These are phyloP conservation scores for Thunnus thynnus DNA, from an alignment of 2,113 vertebrate species.

Conservation along the genomic window DNA sequence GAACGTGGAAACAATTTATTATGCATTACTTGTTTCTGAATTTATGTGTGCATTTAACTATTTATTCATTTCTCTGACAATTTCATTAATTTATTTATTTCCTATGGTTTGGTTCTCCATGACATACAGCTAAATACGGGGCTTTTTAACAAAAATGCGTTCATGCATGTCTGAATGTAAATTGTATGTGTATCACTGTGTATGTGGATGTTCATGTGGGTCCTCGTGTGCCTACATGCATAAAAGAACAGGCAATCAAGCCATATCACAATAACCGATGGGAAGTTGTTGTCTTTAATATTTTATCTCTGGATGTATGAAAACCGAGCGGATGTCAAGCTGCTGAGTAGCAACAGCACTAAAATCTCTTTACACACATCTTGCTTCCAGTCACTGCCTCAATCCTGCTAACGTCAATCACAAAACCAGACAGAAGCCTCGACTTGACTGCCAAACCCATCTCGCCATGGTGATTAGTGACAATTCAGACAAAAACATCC, in stretches of 20 bases:
- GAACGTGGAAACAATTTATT: too few species aligned
- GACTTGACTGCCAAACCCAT: constrained; percentile 36
- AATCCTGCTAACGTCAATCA: constrained; percentile 50
- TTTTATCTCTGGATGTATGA: constrained; percentile 45
- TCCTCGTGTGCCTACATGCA: neutral
- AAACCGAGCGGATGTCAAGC: constrained; percentile 47
- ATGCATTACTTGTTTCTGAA: neutral
- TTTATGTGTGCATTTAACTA: too few species aligned
- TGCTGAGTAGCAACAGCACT: constrained; percentile 26
- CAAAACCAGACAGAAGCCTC: constrained; percentile 20
- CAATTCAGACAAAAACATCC: constrained; percentile 59
- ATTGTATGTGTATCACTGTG: neutral
- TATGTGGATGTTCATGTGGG: neutral
- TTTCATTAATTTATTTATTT: neutral
- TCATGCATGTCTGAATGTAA: neutral
- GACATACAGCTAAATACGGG: too few species aligned
- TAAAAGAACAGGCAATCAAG: constrained; percentile 6
- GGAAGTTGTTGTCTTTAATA: constrained; percentile 57
- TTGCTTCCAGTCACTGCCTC: constrained; percentile 28
- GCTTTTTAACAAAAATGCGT: neutral
- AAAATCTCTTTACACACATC: constrained; percentile 44
- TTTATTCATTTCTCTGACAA: neutral
- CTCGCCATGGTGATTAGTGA: constrained; percentile 49
- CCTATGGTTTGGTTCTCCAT: too few species aligned
- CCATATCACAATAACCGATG: constrained; percentile 13